Evolutionary conservation across 2,113 vertebrate genomes (phyloP), one percentile per base, ranked within the genome.

Genomic region (Nannospalax galili): DNA sequence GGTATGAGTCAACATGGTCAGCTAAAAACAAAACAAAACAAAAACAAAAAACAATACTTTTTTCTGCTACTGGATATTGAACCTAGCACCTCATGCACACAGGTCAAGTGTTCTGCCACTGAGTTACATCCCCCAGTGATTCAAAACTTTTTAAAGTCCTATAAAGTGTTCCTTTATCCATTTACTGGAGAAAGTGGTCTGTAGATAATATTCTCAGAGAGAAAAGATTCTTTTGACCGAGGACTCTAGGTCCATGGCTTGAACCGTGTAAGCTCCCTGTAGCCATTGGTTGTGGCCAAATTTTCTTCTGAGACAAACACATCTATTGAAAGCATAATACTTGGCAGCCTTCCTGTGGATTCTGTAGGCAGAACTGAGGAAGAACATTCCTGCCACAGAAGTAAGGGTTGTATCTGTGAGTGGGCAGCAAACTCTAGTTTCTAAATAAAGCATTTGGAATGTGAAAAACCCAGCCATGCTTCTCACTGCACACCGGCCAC

Each of bases 361-460:
- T 56, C 84, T 42, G 65, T 32, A 93, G 95, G 79, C 90, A 90
- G 79, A 86, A 30, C 42, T 82, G 48, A 80, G 79, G 69, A 91
- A 86, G 75, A 92, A 62, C 87, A 92, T 73, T 77, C 79, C 84
- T 93, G 58, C 79, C 28, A 22, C 65, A 94, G 93, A 82, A 91
- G 24, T 60, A 65, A 73, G n/a, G 89, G 48, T 67, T 20, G 0
- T 7, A 12, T 88, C 91, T 89, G 7, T 32, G 58, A 52, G 82
- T 69, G 74, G 94, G 92, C 73, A 69, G 88, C 7, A 26, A 81
- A 73, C 64, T 60, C 58, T n/a, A 58, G 64, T n/a, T 94, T 73
- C 87, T 91, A 91, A 95, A 79, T 65, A 52, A 92, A 87, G 45
- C 40, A 11, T 56, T 16, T 62, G 80, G 93, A 77, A 96, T 32